Evolutionary conservation across 2,888 invertebrate species (phyloP), one percentile per base, ranked within the genome.

Genomic region (Villa cingulata): DNA sequence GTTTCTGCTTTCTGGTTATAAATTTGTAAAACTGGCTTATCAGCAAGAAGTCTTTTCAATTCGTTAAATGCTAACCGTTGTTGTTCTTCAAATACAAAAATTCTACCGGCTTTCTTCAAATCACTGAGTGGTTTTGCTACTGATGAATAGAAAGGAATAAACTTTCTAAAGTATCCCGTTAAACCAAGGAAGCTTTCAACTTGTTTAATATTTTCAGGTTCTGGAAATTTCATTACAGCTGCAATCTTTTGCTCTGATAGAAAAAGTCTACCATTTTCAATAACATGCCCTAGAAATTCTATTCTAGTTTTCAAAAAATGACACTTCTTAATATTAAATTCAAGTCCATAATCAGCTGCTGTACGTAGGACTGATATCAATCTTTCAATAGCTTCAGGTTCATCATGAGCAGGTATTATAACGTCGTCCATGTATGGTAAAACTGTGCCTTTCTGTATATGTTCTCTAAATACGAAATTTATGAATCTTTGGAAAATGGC

Each of bases 351-450:
- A 3, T 48, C 44, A 19, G 12, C 15, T 10, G 53, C 38, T 4
- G 46, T 17, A 16, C 41, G 5, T 3, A 54, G 20, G 12, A 51
- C 46, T 2, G 36, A 18, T 17, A 19, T 43, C 20, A 54, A 27
- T 27, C 37, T 48, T 17, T 40, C n/a, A 10, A 52, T 5, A 15
- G 47, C 50, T 32, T 32, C 12, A 32, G 3, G 12, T 38, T 48
- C 46, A 14, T 45, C 37, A n/a, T 37, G 37, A 12, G 23, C 43
- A 17, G 53, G 51, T 16, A 55, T 47, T 17, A 58, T 20, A 3
- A 58, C 3, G 47, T 59, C 57, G 34, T 59, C 58, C 48, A 58
- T 50, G 41, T 58, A 58, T 9, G 54, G 43, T 2, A 57, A 27
- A 1, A 51, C 41, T 9, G 43, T 46, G 6, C 51, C 42, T 38